These are phyloP conservation scores for Linurgus olivaceus DNA, from an alignment of 2,797 vertebrate genomes.

Conservation along the genomic window DNA sequence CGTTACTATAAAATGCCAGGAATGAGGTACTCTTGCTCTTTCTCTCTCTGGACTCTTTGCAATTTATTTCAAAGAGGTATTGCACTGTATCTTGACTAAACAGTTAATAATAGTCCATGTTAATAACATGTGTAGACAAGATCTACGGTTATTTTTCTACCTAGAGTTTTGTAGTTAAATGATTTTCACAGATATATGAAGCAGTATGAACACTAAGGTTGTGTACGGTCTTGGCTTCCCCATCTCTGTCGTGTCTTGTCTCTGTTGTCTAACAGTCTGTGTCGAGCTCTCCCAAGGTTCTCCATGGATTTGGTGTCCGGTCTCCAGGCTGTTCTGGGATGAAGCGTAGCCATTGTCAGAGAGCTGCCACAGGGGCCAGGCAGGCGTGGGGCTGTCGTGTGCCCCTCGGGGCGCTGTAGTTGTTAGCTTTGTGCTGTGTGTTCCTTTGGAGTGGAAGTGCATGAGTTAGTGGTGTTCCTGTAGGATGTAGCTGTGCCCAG, in stretches of 20 bases:
- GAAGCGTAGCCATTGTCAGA: not conserved
- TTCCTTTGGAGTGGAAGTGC: conserved; percentile 13
- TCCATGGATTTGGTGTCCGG: not conserved
- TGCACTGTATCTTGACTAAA: conserved; percentile 40
- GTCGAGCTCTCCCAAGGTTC: not conserved
- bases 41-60: not conserved
- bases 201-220: conserved; percentile 2
- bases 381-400: not conserved
- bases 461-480: not conserved
- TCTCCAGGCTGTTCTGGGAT: not conserved
- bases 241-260: not conserved
- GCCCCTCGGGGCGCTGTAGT: not conserved
- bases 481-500: not conserved
- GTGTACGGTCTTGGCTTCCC: conserved; percentile 10
- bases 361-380: not conserved
- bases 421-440: not conserved
- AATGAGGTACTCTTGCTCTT: not conserved
- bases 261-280: not conserved
- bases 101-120: not conserved
- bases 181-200: conserved; percentile 36
- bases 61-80: conserved; percentile 8
- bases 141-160: conserved; percentile 58
- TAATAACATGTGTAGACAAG: conserved; percentile 4
- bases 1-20: not conserved
- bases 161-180: conserved; percentile 30